These are phyloP conservation scores for Bombyx mandarina DNA, from an alignment of 1,140 invertebrate genomes.

Conservation along the genomic window DNA sequence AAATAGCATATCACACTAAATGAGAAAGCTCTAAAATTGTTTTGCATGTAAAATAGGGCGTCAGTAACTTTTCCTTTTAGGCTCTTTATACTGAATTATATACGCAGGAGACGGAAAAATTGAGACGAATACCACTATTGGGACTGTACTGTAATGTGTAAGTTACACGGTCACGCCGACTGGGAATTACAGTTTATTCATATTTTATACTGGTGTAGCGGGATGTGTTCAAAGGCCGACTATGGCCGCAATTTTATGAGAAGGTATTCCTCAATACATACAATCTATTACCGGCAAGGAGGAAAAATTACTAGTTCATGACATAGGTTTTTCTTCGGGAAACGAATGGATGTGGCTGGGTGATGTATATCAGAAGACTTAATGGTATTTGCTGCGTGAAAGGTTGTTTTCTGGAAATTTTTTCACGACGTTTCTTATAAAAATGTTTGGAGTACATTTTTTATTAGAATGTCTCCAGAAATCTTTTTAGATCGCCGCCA, in stretches of 20 bases:
- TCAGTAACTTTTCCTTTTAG: constrained; percentile 51
- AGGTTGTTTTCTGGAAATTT: constrained; percentile 1
- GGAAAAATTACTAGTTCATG: constrained; percentile 31
- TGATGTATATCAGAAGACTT: constrained; percentile 11
- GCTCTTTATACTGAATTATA: constrained; percentile 66
- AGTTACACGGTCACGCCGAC: constrained; percentile 31
- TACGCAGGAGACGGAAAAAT: constrained; percentile 51
- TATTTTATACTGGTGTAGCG: constrained; percentile 37
- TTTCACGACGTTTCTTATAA: not conserved
- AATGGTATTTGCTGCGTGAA: constrained; percentile 12
- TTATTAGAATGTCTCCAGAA: too few species aligned
- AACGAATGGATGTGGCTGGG: constrained; percentile 6
- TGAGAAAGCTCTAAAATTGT: constrained; percentile 35
- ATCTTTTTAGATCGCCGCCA: too few species aligned
- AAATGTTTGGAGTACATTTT: too few species aligned
- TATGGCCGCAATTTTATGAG: constrained; percentile 17
- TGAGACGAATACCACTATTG: constrained; percentile 57
- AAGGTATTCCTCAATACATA: constrained; percentile 14
- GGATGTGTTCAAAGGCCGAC: constrained; percentile 24
- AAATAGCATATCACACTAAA: constrained; percentile 15
- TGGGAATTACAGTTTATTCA: constrained; percentile 35
- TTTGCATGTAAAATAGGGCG: constrained; percentile 55
- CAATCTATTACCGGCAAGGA: constrained; percentile 22
- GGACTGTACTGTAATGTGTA: constrained; percentile 47
- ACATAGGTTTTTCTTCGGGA: constrained; percentile 22